Percentiles rank a stretch among this genome's conserved stretches.
Conservation (phyloP, 2,888 invertebrate species). For the Beris morrisii region DNA sequence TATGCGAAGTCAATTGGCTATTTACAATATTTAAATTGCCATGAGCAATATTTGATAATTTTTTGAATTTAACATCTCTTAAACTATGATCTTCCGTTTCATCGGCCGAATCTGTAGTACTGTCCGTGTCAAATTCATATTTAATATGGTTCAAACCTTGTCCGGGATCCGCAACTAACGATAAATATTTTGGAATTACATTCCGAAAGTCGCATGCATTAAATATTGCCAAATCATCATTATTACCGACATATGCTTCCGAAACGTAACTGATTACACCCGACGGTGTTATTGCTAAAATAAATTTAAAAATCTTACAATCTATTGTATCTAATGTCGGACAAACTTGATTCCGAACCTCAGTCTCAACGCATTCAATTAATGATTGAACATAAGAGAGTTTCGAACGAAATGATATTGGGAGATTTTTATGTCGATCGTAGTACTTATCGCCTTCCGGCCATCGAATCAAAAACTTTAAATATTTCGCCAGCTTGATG, state of each 20-base stretch:
- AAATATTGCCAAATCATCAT: slow-evolving; percentile 53
- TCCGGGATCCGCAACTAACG: slow-evolving; percentile 53
- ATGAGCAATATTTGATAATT: slow-evolving; percentile 6
- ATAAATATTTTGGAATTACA: slow-evolving; percentile 52
- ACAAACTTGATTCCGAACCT: slow-evolving; percentile 46
- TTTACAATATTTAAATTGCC: slow-evolving; percentile 47
- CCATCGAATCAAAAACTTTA: slow-evolving; percentile 52
- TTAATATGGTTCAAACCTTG: slow-evolving; percentile 41
- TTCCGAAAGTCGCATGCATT: slow-evolving; percentile 50
- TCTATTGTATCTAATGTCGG: slow-evolving; percentile 46
- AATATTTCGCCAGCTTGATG: slow-evolving; percentile 48
- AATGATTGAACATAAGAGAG: slow-evolving; percentile 53
- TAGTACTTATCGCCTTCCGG: slow-evolving; percentile 52
- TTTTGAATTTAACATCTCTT: slow-evolving; percentile 21
- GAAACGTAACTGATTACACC: slow-evolving; percentile 54
- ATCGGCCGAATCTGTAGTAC: slow-evolving; percentile 48
- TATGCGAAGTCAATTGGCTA: slow-evolving; percentile 49
- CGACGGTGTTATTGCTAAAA: slow-evolving; percentile 52
- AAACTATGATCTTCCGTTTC: slow-evolving; percentile 43
- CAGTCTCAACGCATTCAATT: slow-evolving; percentile 54
- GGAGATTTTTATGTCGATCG: slow-evolving; percentile 53
- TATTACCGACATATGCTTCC: slow-evolving; percentile 51
- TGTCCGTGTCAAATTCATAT: slow-evolving; percentile 43
- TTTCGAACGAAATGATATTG: slow-evolving; percentile 50
- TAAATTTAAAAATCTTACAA: slow-evolving; percentile 52